Conservation (phyloP, 2,113 vertebrate genomes). For the Australoheros scitulus region DNA sequence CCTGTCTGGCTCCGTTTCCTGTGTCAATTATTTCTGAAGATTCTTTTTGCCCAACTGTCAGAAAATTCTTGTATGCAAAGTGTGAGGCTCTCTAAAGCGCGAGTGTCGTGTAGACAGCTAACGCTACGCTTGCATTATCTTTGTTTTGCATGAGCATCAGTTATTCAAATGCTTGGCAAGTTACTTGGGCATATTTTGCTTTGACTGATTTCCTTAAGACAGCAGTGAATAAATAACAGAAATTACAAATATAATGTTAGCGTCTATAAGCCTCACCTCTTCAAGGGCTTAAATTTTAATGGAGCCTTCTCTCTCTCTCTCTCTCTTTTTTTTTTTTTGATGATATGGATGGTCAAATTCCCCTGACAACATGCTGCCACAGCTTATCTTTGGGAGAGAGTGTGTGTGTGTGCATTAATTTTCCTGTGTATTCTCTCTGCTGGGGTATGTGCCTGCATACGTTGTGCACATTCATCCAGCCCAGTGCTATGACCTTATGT, state of each 20-base stretch:
- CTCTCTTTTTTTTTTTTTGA: constrained; percentile 35
- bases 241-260: constrained; percentile 48
- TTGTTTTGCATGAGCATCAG: constrained; percentile 31
- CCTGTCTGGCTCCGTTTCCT: constrained; percentile 27
- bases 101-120: constrained; percentile 19
- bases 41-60: constrained; percentile 43
- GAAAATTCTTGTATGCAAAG: constrained; percentile 38
- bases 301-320: constrained; percentile 28
- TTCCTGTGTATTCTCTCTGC: constrained; percentile 63
- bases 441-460: constrained; percentile 78
- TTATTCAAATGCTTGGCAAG: constrained; percentile 26
- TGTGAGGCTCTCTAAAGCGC: constrained; percentile 13
- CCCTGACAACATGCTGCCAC: constrained; percentile 62
- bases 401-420: constrained; percentile 77
- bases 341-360: constrained; percentile 67
- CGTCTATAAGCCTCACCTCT: constrained; percentile 45
- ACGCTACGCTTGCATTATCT: constrained; percentile 27
- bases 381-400: constrained; percentile 71
- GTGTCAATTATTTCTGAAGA: constrained; percentile 54
- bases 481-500: constrained; percentile 66
- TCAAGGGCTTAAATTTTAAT: constrained; percentile 58
- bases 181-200: not conserved
- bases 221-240: constrained; percentile 45
- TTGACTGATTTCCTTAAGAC: constrained; percentile 23
- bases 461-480: constrained; percentile 72